These are phyloP conservation scores for Stenopsyche tienmushanensis DNA, from an alignment of 1,140 invertebrate species.

Conservation along the genomic window DNA sequence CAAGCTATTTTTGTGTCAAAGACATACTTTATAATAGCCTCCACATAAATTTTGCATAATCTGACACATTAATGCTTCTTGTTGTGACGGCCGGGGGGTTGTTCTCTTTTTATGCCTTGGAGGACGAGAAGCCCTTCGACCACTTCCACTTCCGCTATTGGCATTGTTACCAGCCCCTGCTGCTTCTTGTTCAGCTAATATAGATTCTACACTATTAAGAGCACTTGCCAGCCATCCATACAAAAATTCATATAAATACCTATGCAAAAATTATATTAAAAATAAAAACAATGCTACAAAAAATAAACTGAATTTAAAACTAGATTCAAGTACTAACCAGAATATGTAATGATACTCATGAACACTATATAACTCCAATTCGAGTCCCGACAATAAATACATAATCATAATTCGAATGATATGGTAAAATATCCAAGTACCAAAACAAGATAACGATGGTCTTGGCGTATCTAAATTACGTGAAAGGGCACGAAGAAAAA, in stretches of 20 bases:
- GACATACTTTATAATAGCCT: constrained; percentile 86
- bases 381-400: constrained; percentile 91
- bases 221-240: constrained; percentile 93
- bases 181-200: constrained; percentile 76
- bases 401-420: constrained; percentile 95
- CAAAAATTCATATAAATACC: constrained; percentile 93
- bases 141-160: constrained; percentile 66
- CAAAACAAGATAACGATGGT: constrained; percentile 83
- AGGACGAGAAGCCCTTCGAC: constrained; percentile 38
- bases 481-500: constrained; percentile 72
- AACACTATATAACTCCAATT: constrained; percentile 92
- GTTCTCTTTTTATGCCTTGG: constrained; percentile 72
- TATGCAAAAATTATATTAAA: constrained; percentile 44
- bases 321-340: constrained; percentile 78
- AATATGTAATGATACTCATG: constrained; percentile 96
- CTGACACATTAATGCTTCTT: constrained; percentile 84
- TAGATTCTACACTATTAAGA: constrained; percentile 82
- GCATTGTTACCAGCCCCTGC: constrained; percentile 59
- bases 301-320: not conserved
- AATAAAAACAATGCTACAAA: not conserved
- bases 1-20: not conserved
- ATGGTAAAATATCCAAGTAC: constrained; percentile 95
- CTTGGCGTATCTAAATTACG: constrained; percentile 67
- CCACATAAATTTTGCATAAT: constrained; percentile 92
- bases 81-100: constrained; percentile 70